Evolutionary conservation across 64 coral and sea anemone species (phyloP).

Genomic region (Montipora sp.): DNA sequence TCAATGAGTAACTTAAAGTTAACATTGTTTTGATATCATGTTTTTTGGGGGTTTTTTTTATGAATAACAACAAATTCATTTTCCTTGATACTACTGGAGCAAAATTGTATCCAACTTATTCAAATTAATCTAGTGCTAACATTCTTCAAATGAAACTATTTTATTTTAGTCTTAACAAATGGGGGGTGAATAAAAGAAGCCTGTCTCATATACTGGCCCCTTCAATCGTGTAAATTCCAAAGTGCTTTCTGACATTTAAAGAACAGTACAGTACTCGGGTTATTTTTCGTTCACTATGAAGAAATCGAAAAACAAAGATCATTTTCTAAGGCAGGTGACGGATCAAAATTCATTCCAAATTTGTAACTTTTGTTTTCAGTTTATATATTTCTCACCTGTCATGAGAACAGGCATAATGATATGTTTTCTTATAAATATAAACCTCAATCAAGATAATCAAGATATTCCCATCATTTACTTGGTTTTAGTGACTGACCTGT

Average conservation of each 20-base stretch:
- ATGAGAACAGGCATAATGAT: background rate
- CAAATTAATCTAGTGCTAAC: background rate
- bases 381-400: background rate
- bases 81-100: background rate
- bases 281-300: background rate
- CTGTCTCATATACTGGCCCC: background rate
- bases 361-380: background rate
- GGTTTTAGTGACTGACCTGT: background rate
- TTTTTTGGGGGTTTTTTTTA: background rate
- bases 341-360: background rate
- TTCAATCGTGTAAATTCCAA: background rate
- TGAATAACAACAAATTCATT: background rate
- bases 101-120: background rate
- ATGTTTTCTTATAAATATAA: background rate
- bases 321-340: background rate
- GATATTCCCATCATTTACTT: background rate
- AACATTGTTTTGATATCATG: background rate
- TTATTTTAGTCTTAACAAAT: background rate
- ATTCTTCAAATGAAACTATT: background rate
- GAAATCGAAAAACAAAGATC: background rate
- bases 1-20: background rate
- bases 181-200: background rate
- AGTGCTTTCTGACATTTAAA: background rate
- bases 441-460: background rate
- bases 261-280: slow-evolving; percentile 1